These are phyloP conservation scores for Oceanites oceanicus DNA, from an alignment of 2,113 vertebrate genomes.

Conservation along the genomic window DNA sequence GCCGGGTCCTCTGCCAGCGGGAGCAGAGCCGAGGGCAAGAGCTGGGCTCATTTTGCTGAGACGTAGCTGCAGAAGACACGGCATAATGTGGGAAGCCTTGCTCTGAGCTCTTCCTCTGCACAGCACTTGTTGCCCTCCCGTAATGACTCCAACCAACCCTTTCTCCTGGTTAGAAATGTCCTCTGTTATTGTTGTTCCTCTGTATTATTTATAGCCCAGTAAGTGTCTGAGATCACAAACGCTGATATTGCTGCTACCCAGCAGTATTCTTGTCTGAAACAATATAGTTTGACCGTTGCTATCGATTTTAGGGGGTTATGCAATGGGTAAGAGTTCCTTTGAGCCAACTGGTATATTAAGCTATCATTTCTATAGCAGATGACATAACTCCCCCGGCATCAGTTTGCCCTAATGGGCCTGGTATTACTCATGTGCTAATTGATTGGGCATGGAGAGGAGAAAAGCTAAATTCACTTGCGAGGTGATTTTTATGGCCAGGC, in stretches of 20 bases:
- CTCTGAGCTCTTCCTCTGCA: background rate
- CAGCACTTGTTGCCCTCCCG: background rate
- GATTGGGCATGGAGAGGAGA: conserved; percentile 82
- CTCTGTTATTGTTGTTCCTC: background rate
- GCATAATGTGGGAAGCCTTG: accelerated
- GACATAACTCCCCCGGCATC: conserved; percentile 84
- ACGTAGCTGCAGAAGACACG: accelerated
- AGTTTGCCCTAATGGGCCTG: conserved; percentile 85
- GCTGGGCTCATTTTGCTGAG: background rate
- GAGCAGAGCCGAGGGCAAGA: background rate
- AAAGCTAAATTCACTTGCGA: conserved; percentile 62
- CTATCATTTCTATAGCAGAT: conserved; percentile 87
- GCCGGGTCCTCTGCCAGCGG: background rate
- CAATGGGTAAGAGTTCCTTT: conserved; percentile 78
- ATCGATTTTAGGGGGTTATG: conserved; percentile 84
- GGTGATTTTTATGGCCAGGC: conserved; percentile 71
- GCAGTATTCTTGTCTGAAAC: conserved; percentile 77
- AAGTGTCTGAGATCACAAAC: conserved; percentile 73
- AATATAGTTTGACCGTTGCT: conserved; percentile 78
- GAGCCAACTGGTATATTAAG: conserved; percentile 87
- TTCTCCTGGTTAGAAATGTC: background rate
- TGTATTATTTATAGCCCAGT: conserved; percentile 38
- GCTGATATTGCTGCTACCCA: conserved; percentile 68
- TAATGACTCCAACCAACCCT: background rate
- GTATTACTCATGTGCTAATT: conserved; percentile 87